These are phyloP conservation scores for Conus ventricosus DNA, from an alignment of 1,140 invertebrate genomes.

Conservation along the genomic window DNA sequence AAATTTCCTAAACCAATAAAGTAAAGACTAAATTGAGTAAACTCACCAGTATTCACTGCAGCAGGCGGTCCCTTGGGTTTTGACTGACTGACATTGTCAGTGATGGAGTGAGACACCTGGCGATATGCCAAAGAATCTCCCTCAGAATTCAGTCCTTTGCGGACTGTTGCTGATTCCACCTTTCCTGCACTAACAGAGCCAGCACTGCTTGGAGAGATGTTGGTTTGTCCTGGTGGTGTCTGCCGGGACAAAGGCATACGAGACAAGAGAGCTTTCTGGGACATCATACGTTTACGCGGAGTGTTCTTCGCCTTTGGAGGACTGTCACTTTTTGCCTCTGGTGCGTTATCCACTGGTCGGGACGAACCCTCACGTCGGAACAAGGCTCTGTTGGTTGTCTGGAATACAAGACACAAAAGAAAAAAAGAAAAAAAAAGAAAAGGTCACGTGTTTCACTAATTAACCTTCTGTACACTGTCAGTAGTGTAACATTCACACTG, in stretches of 20 bases:
- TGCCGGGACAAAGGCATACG: conserved; percentile 9
- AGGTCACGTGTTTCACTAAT: no score
- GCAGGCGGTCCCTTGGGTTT: background rate
- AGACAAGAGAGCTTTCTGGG: conserved; percentile 34
- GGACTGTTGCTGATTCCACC: background rate
- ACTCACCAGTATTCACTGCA: background rate
- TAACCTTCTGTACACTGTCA: no score
- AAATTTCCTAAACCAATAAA: background rate
- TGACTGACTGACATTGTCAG: background rate
- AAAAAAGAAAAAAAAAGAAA: no score
- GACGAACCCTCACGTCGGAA: background rate
- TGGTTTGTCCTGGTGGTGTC: background rate
- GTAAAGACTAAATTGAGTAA: background rate
- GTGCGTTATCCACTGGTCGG: background rate
- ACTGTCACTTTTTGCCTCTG: background rate
- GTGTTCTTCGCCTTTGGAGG: background rate
- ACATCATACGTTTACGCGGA: conserved; percentile 17
- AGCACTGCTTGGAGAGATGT: background rate
- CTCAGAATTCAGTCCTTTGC: background rate
- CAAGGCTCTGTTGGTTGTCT: background rate
- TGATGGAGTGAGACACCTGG: background rate
- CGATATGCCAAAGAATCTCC: background rate
- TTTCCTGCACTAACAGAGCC: background rate
- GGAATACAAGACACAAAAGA: background rate
- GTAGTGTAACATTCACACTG: no score